Evolutionary conservation across 2,888 invertebrate species (phyloP), one percentile per base, ranked within the genome.

Genomic region (Thelaira solivaga): DNA sequence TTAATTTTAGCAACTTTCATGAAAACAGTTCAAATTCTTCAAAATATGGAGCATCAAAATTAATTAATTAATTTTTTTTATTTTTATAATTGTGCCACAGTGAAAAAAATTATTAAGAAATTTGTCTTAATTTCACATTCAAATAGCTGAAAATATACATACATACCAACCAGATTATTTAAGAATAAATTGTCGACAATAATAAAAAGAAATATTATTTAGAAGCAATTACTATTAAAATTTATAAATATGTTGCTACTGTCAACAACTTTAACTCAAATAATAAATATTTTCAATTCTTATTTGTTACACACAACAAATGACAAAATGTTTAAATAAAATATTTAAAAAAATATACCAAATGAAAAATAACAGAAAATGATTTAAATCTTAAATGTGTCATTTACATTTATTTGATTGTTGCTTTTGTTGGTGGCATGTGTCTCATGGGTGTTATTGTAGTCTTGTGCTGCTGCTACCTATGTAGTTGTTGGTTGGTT

Each of bases 321-420:
- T 7, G n/a, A 26, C 26, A 57, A 39, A 47, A 47, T 26, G 47
- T 24, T 26, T 6, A 62, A 36, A 24, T n/a, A n/a, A n/a, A n/a
- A n/a, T n/a, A n/a, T n/a, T n/a, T n/a, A n/a, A n/a, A n/a, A n/a
- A n/a, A n/a, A 18, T 5, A 26, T 26, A 51, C 20, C 36, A 47
- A 47, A 68, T 45, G 39, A 61, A 39, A 51, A 53, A 53, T 18
- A 34, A 34, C 34, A 71, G 45, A 34, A 71, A 61, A 71, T 65
- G 65, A 73, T 73, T 65, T 65, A 57, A 65, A 73, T 73, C 73
- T 62, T 53, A 43, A 71, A 71, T 62, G 71, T 71, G 71, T 71
- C 71, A 71, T 62, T 71, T 41, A 41, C 43, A 62, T 26, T 62
- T 51, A 41, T 41, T 51, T 49, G 31, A 31, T 34, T 47, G 18